Evolutionary conservation across 1,140 invertebrate species (phyloP), one percentile per base, ranked within the genome.

Genomic region (Stegodyphus dumicola): DNA sequence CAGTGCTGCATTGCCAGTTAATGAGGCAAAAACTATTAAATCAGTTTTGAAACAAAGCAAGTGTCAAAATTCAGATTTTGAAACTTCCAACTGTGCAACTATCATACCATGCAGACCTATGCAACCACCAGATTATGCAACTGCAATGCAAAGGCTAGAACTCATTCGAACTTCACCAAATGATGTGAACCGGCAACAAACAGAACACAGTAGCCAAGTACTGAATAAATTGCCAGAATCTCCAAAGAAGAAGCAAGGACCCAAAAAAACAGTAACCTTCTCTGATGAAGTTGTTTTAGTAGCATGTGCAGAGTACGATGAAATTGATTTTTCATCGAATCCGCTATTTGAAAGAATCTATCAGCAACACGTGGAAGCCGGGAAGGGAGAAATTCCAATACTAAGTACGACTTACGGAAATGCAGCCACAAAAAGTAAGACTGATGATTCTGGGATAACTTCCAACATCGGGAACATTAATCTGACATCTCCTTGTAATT

Each of bases 221-320:
- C 77, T 6, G 6, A 17, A 15, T 13, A 15, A 15, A n/a, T 17
- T 53, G 6, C 4, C 7, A 74, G 53, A 73, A 52, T 15, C 87
- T 53, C 54, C 56, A 17, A 88, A 86, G 70, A 89, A 89, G 81
- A 89, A 89, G 74, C 88, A 88, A 65, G 86, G 84, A 15, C 49
- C 75, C 6, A 97, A 97, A 92, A 97, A 97, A 90, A 96, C 95
- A 87, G 96, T 98, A 4, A 97, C 96, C 0, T 98, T 98, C 90
- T 97, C 96, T 88, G 96, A 98, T 90, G 95, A 97, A 91, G 96
- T 98, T 0, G 96, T 96, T 79, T 91, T 97, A 60, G 96, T 97
- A 15, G 95, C 96, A 6, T 96, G 95, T 17, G 96, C 96, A 0
- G 94, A 96, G 88, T 96, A 96, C 90, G 95, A 96, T 81, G 88